These are phyloP conservation scores for Trachelus troglodyta DNA, from an alignment of 2,888 invertebrate genomes.

Conservation along the genomic window DNA sequence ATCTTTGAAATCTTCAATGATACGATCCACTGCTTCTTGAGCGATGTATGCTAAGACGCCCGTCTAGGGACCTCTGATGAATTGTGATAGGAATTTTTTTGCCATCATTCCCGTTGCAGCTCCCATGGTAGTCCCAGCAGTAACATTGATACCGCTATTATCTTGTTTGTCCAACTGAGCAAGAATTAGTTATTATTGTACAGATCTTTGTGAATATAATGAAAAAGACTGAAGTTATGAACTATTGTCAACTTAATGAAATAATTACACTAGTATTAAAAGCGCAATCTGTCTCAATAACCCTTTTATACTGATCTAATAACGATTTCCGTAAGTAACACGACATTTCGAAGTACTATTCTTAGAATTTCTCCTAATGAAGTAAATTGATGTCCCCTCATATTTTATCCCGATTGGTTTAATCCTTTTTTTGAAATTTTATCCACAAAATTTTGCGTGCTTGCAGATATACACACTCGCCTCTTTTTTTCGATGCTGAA, in stretches of 20 bases:
- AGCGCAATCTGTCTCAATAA: neutral
- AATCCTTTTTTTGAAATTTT: no score
- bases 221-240: neutral
- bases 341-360: neutral
- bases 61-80: constrained; percentile 24
- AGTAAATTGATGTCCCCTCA: no score
- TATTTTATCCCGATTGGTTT: no score
- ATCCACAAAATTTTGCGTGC: no score
- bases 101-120: constrained; percentile 5
- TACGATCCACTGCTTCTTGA: constrained; percentile 27
- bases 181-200: neutral
- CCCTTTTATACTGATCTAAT: neutral
- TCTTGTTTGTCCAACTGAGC: constrained; percentile 17
- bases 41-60: constrained; percentile 21
- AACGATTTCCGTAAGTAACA: neutral
- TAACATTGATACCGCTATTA: constrained; percentile 19
- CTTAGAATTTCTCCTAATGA: neutral
- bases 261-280: neutral
- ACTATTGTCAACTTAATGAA: no score
- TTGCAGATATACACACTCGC: no score
- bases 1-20: constrained; percentile 8
- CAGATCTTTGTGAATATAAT: neutral
- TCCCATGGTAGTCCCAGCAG: constrained; percentile 15
- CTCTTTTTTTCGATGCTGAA: no score
- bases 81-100: constrained; percentile 11